Percentiles rank a stretch among this genome's conserved stretches.
Evolutionary conservation across 1,140 invertebrate species (phyloP).

Genomic region (Paramacrobiotus metropolitanus): DNA sequence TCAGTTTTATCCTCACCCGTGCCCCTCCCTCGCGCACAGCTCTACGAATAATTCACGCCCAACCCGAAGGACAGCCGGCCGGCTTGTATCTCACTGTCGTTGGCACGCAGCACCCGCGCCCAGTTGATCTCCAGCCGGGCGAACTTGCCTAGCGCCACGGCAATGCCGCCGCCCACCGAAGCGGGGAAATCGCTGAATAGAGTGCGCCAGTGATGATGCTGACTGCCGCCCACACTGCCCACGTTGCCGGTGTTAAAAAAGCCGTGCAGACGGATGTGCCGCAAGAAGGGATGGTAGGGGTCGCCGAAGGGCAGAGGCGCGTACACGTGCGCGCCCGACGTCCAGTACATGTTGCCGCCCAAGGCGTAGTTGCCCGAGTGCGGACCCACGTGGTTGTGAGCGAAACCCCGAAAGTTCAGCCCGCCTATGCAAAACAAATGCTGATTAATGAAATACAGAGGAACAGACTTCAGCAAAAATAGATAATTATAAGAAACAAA

Average conservation of each 20-base stretch:
- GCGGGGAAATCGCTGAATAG: not conserved
- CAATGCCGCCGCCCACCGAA: not conserved
- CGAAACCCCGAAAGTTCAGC: not conserved
- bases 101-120: not conserved
- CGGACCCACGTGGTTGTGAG: not conserved
- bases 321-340: not conserved
- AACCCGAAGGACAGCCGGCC: not conserved
- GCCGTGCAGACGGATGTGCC: not conserved
- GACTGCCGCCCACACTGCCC: not conserved
- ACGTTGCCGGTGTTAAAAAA: not conserved
- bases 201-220: no score
- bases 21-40: not conserved
- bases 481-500: no score
- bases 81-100: not conserved
- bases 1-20: not conserved
- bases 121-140: not conserved
- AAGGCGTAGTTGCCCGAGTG: not conserved
- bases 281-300: not conserved
- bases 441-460: no score
- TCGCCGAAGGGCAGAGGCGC: not conserved
- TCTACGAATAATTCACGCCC: not conserved
- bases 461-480: no score
- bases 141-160: not conserved
- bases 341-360: not conserved
- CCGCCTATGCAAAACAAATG: no score